Conservation (phyloP, 2,113 vertebrate genomes). For the Chrysochloris asiatica region DNA sequence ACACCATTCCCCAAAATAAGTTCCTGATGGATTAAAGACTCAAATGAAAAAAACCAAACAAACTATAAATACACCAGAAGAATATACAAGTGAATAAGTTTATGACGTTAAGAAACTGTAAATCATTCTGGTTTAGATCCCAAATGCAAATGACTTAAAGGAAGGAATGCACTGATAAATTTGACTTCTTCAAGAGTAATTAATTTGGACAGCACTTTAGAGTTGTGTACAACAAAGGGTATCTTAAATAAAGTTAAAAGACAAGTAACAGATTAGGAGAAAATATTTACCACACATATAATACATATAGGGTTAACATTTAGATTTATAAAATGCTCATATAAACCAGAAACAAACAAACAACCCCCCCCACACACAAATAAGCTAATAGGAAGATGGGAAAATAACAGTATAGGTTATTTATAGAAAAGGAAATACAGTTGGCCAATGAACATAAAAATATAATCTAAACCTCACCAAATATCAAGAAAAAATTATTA, state of each 20-base stretch:
- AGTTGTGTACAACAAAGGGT: background rate
- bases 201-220: background rate
- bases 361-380: too few species aligned
- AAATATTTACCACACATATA: background rate
- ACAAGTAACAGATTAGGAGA: background rate
- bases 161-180: background rate
- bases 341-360: too few species aligned
- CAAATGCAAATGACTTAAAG: background rate
- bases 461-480: slow-evolving; percentile 4
- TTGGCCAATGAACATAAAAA: background rate
- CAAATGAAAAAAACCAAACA: background rate
- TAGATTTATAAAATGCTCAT: background rate
- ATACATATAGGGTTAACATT: background rate
- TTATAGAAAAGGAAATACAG: slow-evolving; percentile 10
- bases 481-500: background rate
- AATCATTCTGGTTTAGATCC: background rate
- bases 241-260: background rate
- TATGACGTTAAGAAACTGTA: slow-evolving; percentile 3
- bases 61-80: background rate
- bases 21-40: slow-evolving; percentile 1
- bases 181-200: background rate
- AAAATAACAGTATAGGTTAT: slow-evolving; percentile 12
- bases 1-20: background rate
- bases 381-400: background rate
- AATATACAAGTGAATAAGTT: background rate